A percentile compares a stretch with the other conserved stretches of the same genome.
phyloP scores from a whole-genome alignment of 2,113 vertebrate species.

The Cryptotis parvus region DNA sequence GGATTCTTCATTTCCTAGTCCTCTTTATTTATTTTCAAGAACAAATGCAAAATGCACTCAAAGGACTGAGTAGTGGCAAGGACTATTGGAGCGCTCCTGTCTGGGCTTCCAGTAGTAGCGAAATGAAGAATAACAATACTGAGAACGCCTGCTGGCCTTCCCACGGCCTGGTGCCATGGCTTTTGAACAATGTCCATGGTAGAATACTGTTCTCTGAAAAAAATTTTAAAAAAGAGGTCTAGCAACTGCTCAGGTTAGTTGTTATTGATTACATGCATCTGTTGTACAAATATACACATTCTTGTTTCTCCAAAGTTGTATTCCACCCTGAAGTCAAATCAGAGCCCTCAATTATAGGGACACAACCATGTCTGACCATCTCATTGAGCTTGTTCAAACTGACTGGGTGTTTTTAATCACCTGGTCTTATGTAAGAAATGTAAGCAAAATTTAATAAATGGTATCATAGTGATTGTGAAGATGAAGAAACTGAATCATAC shows the following conservation, averaged over 20 bases:
- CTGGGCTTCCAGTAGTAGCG: background rate
- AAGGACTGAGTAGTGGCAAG: background rate
- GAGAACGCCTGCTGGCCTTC: background rate
- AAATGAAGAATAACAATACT: background rate
- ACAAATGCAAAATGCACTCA: background rate
- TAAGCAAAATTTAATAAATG: background rate
- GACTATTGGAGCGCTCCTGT: rapidly evolving
- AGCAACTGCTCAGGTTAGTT: background rate
- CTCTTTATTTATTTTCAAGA: constrained; percentile 33
- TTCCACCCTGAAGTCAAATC: background rate
- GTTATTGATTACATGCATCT: background rate
- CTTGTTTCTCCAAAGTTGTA: background rate
- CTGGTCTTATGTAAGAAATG: background rate
- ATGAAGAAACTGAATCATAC: background rate
- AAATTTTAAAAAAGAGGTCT: background rate
- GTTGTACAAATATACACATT: background rate
- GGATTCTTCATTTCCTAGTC: background rate
- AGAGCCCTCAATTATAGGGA: background rate
- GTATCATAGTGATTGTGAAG: background rate
- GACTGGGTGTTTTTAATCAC: background rate
- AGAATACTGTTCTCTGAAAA: background rate
- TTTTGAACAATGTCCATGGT: background rate
- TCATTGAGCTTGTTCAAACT: background rate
- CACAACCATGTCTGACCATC: background rate
- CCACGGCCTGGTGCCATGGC: background rate